Percentiles rank a stretch among this genome's conserved stretches.
phyloP scores from a whole-genome alignment of 1,140 invertebrate genomes.

The Apocrypta bakeri region DNA sequence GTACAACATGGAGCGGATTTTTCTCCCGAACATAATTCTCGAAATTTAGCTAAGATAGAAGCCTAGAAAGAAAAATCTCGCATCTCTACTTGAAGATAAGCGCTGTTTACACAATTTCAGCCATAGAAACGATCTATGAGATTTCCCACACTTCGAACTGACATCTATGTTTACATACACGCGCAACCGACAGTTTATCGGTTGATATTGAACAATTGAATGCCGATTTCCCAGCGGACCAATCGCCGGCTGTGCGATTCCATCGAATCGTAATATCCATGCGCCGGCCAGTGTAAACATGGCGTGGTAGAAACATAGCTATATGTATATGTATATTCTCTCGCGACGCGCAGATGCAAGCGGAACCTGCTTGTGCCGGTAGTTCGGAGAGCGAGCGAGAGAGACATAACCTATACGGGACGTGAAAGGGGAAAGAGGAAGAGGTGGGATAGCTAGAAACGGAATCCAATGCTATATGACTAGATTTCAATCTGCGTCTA shows the following conservation, averaged over 20 bases:
- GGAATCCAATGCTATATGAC: conserved; percentile 50
- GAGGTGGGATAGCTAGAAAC: neutral
- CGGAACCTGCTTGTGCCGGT: neutral
- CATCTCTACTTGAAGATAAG: too few species aligned
- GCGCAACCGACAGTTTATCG: conserved; percentile 34
- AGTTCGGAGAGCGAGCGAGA: neutral
- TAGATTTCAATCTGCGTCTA: conserved; percentile 59
- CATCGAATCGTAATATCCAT: conserved; percentile 63
- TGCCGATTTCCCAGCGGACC: conserved; percentile 65
- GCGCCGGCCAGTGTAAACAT: conserved; percentile 33
- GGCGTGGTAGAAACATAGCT: conserved; percentile 42
- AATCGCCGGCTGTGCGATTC: conserved; percentile 65
- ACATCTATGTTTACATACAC: neutral
- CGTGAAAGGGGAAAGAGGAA: neutral
- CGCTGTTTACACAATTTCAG: too few species aligned
- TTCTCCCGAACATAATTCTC: too few species aligned
- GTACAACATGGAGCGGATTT: too few species aligned
- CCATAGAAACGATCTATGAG: conserved; percentile 12
- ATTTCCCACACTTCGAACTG: conserved; percentile 2
- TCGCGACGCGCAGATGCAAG: conserved; percentile 15
- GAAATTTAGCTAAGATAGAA: too few species aligned
- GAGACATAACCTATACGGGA: neutral
- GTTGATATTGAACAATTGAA: conserved; percentile 65
- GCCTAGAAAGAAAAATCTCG: too few species aligned
- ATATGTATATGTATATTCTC: neutral